Conservation (phyloP, 53 echinoderm and acorn worm species). For the Actinopyga echinites region DNA sequence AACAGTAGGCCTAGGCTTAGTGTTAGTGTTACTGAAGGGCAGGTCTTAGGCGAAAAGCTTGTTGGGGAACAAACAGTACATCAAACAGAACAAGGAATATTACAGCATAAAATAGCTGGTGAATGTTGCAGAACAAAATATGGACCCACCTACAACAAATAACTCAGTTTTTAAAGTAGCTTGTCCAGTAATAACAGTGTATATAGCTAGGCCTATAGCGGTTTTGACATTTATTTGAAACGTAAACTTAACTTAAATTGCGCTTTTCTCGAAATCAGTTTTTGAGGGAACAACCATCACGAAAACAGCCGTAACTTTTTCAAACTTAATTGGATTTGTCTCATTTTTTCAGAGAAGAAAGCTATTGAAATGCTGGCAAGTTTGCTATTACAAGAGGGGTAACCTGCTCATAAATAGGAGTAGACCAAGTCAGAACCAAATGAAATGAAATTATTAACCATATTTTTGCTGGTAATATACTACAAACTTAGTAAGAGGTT, state of each 20-base stretch:
- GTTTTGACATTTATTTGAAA: background rate
- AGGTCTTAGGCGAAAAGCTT: too few species aligned
- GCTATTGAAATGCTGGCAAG: background rate
- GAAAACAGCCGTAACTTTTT: slow-evolving; percentile 7
- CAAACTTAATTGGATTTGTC: background rate
- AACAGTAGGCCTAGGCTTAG: too few species aligned
- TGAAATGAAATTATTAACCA: background rate
- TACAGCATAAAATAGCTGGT: too few species aligned
- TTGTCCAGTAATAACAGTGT: too few species aligned
- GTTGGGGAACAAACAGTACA: too few species aligned
- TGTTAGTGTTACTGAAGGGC: too few species aligned
- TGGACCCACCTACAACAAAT: too few species aligned
- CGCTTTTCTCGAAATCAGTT: background rate
- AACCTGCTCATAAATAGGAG: background rate
- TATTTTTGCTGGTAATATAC: background rate
- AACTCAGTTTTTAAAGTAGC: too few species aligned
- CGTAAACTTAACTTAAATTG: slow-evolving; percentile 11
- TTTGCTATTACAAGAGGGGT: background rate
- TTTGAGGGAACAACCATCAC: background rate
- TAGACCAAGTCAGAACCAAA: background rate
- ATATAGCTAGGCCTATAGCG: background rate
- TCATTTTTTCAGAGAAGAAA: slow-evolving; percentile 20
- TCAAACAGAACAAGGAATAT: too few species aligned
- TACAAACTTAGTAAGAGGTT: background rate
- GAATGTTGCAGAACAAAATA: too few species aligned